These are phyloP conservation scores for Physocephala rufipes DNA, from an alignment of 2,888 invertebrate genomes.

Conservation along the genomic window DNA sequence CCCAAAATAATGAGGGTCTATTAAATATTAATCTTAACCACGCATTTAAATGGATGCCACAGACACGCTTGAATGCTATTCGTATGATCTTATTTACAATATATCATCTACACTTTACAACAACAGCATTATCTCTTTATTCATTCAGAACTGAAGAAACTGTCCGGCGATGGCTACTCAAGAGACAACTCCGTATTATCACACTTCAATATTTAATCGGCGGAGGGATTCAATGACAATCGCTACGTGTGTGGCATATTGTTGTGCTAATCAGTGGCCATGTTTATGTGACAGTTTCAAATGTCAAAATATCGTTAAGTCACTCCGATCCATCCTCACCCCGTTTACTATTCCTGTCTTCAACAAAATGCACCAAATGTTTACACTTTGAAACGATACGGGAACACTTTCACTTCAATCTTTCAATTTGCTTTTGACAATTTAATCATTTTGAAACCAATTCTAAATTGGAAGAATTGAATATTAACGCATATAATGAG, in stretches of 20 bases:
- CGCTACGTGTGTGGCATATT: constrained; percentile 28
- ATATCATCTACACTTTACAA: neutral
- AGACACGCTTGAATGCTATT: no score
- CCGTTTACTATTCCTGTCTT: neutral
- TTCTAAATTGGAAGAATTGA: constrained; percentile 7
- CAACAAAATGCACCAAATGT: no score
- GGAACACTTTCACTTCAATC: constrained; percentile 19
- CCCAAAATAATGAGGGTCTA: no score
- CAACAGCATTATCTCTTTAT: no score
- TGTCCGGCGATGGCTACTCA: no score
- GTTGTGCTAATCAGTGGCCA: constrained; percentile 47
- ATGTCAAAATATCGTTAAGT: constrained; percentile 40
- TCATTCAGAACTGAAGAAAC: no score
- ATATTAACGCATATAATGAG: no score
- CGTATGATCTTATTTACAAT: no score
- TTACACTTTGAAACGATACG: neutral
- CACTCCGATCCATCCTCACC: constrained; percentile 29
- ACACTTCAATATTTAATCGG: neutral
- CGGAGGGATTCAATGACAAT: constrained; percentile 7
- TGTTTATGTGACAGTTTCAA: constrained; percentile 49
- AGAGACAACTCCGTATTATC: neutral
- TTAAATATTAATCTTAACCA: no score
- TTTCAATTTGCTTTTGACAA: constrained; percentile 19
- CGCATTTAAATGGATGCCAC: no score
- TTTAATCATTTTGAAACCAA: constrained; percentile 23